phyloP scores from a whole-genome alignment of 2,113 vertebrate genomes.

The Antechinus flavipes region DNA sequence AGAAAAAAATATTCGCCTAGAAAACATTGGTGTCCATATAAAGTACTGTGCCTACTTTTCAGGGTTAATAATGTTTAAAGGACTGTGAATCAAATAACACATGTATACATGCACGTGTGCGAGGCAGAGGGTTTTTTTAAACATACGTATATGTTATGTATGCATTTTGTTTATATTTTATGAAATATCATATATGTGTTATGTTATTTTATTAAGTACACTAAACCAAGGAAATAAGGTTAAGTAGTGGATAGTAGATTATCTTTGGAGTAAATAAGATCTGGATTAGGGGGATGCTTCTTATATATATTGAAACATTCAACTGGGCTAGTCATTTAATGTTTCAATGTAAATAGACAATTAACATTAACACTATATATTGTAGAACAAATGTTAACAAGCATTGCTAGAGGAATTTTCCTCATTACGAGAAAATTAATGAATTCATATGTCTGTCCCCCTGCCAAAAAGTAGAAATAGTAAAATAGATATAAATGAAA shows the following conservation, averaged over 20 bases:
- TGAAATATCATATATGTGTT: background rate
- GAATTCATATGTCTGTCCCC: background rate
- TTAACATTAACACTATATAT: background rate
- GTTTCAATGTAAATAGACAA: background rate
- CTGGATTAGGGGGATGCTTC: background rate
- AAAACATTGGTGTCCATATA: background rate
- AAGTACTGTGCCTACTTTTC: background rate
- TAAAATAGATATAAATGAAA: background rate
- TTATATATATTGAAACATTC: background rate
- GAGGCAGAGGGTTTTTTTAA: conserved; percentile 27
- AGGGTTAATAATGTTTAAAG: background rate
- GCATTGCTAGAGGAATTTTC: background rate
- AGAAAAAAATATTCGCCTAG: background rate
- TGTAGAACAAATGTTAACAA: background rate
- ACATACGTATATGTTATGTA: background rate
- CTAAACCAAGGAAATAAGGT: background rate
- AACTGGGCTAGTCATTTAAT: background rate
- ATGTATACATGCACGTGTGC: background rate
- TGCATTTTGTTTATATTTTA: background rate
- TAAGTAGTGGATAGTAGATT: background rate
- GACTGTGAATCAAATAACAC: background rate
- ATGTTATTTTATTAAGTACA: background rate
- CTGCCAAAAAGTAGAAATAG: background rate
- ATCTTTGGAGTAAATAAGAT: background rate
- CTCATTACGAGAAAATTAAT: background rate